Conservation (phyloP, 1,140 invertebrate genomes). For the Tyrophagus putrescentiae region DNA sequence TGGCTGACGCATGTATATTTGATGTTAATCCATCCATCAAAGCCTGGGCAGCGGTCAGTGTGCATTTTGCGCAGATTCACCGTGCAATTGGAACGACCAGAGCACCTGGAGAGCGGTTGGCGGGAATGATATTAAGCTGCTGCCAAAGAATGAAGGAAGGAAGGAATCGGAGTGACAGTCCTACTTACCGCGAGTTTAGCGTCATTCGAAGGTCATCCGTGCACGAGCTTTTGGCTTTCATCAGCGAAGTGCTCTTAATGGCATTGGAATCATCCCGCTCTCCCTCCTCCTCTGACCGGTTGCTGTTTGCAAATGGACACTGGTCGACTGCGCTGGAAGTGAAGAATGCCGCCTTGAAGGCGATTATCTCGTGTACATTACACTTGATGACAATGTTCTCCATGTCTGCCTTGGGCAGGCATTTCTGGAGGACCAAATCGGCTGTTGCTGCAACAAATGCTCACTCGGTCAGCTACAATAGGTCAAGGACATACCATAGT, state of each 20-base stretch:
- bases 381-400: constrained; percentile 10
- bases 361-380: background rate
- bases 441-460: background rate
- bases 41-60: constrained; percentile 9
- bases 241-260: background rate
- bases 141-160: background rate
- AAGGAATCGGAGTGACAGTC: background rate
- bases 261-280: background rate
- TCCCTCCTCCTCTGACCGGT: background rate
- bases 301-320: background rate
- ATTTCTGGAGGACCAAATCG: background rate
- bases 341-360: constrained; percentile 16
- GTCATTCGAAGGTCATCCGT: constrained; percentile 15
- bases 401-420: constrained; percentile 13
- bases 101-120: constrained; percentile 20
- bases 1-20: constrained; percentile 22
- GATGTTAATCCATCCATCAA: constrained; percentile 19
- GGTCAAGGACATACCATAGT: too few species aligned
- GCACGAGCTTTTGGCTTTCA: background rate
- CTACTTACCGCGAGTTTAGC: constrained; percentile 4
- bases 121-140: background rate
- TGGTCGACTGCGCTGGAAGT: background rate
- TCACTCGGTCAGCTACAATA: background rate
- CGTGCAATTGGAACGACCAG: constrained; percentile 20
- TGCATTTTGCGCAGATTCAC: constrained; percentile 14